Evolutionary conservation across 2,888 invertebrate species (phyloP), one percentile per base, ranked within the genome.

Genomic region (Salticus scenicus): DNA sequence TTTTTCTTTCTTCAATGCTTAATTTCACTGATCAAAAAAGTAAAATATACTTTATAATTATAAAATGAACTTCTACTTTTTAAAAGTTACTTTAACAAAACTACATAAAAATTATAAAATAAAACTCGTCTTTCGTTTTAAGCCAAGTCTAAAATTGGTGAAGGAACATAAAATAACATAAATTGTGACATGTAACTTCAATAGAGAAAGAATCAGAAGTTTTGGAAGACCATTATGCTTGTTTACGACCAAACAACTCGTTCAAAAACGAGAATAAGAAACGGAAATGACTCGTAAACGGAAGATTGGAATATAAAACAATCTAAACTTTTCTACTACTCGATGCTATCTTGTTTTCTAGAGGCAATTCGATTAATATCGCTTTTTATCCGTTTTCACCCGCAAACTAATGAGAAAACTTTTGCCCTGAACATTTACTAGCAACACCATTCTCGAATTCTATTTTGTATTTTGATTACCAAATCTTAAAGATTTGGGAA

Each of bases 231-330:
- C 78, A 78, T 78, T 78, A 78, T 31, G 47, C 71, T 78, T 78
- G 78, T 78, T 78, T 78, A 78, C 78, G 71, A 78, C 37, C 47
- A 37, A 77, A 77, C 69, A 77, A 70, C 77, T 77, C 78, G 64
- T 78, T 78, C 78, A 71, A 70, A 71, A 30, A 78, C 78, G 70
- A 64, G 63, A 78, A 63, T 71, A 57, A 71, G 78, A 78, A 78
- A 71, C 78, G 78, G 71, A 78, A 78, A 57, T 63, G 78, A 71
- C 78, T 78, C 78, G 78, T 78, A 71, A 71, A 71, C 63, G 78
- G 57, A 78, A 30, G 71, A 41, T 64, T 63, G 71, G 63, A 70
- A 71, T 78, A 78, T 78, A 63, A 78, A 42, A 71, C 41, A 71
- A 70, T 71, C 63, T 63, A 78, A 78, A 71, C 77, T 77, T 37